These are phyloP conservation scores for Hafferia zeledoni DNA, from an alignment of 2,797 vertebrate genomes.

Conservation along the genomic window DNA sequence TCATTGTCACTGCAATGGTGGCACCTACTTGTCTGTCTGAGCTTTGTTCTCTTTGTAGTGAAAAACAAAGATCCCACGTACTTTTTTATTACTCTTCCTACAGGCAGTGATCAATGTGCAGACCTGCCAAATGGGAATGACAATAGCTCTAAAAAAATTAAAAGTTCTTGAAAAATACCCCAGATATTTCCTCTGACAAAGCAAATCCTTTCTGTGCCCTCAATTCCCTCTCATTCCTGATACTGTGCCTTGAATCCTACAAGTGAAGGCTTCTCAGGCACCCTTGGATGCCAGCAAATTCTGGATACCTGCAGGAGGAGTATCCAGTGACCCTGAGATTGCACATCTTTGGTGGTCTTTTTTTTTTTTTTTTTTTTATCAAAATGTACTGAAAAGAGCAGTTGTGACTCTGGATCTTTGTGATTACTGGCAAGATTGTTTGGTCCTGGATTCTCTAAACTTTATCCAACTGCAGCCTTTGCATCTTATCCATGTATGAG, in stretches of 20 bases:
- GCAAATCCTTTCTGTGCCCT: background rate
- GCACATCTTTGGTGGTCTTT: background rate
- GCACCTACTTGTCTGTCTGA: background rate
- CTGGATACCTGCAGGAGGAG: background rate
- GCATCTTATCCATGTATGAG: background rate
- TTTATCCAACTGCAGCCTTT: background rate
- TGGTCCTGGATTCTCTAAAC: background rate
- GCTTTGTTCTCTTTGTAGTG: background rate
- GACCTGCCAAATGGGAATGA: background rate
- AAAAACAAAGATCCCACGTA: background rate
- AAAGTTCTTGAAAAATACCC: background rate
- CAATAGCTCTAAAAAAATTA: background rate
- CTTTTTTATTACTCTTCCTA: background rate
- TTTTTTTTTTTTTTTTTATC: background rate
- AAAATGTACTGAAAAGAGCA: background rate
- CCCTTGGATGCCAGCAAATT: background rate
- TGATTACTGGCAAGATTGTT: background rate
- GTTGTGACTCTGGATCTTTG: background rate
- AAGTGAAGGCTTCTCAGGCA: rapidly evolving
- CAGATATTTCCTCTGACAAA: background rate
- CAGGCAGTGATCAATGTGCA: background rate
- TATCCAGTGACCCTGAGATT: background rate
- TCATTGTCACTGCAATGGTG: background rate
- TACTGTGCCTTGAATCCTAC: background rate
- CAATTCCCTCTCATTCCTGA: background rate